Conservation (phyloP, 2,113 vertebrate species). For the Ardeotis arabs region DNA sequence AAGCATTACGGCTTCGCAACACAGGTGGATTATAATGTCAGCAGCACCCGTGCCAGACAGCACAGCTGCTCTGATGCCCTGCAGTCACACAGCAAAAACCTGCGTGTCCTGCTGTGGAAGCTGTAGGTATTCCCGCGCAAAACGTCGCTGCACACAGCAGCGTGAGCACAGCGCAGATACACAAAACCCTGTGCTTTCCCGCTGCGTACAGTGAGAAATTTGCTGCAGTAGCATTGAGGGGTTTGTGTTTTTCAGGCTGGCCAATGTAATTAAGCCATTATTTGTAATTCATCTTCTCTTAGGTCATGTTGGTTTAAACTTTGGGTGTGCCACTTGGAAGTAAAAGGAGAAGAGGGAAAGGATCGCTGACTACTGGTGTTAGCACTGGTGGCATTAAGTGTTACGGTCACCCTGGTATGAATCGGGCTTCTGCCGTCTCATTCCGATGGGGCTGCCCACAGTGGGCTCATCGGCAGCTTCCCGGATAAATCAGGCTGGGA, state of each 20-base stretch:
- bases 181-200: background rate
- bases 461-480: background rate
- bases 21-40: background rate
- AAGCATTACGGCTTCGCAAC: background rate
- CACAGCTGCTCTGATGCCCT: background rate
- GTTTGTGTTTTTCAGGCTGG: background rate
- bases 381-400: background rate
- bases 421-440: background rate
- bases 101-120: background rate
- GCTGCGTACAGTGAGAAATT: background rate
- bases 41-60: background rate
- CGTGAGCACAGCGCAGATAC: fast-evolving
- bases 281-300: background rate
- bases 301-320: background rate
- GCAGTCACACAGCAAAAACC: background rate
- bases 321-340: background rate
- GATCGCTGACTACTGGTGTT: background rate
- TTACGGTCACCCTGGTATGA: too few species aligned
- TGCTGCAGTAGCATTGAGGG: background rate
- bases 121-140: background rate
- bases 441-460: background rate
- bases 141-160: background rate
- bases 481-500: background rate
- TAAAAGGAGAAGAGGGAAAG: background rate
- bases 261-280: background rate